Evolutionary conservation across 2,888 invertebrate genomes (phyloP), one percentile per base, ranked within the genome.

Genomic region (Adelognathus sp.): DNA sequence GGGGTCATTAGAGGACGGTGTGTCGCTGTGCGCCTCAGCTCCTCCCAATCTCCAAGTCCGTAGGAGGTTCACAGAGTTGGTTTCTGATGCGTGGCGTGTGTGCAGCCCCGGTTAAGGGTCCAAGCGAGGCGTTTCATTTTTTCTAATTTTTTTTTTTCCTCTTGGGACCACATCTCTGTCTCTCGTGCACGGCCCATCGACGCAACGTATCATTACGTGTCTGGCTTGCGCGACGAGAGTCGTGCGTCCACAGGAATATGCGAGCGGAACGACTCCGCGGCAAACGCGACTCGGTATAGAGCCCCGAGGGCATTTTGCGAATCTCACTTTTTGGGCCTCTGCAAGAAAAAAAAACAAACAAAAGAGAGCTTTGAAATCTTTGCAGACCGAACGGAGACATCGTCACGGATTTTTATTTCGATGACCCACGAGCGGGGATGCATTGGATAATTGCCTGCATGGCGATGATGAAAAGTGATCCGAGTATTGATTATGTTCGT

Each of bases 121-220:
- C 63, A 16, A 14, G 54, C 61, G 61, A 61, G 85, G 86, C 82
- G 85, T 84, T 87, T 86, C 84, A 83, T 86, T 83, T 86, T 90
- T 89, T 89, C n/a, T n/a, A n/a, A n/a, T n/a, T n/a, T n/a, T n/a
- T n/a, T n/a, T n/a, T n/a, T n/a, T n/a, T n/a, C n/a, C n/a, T n/a
- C n/a, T n/a, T n/a, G n/a, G 64, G 63, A 41, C 46, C 72, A 56
- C 24, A 46, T 18, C 31, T 44, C 70, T 29, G 56, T 44, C 46
- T 60, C 71, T 76, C 64, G 52, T 67, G 73, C 67, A 72, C 61
- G 77, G 67, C 39, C 44, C 70, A 56, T 77, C 76, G n/a, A n/a
- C n/a, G 86, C 81, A 90, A 89, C 90, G 84, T 90, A 84, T 90
- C 88, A 90, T 90, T 90, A 90, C 85, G 86, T 85, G 90, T 90